Base-by-base conservation (phyloP, 2,113 vertebrate species). In the Spilogale gracilis region DNA sequence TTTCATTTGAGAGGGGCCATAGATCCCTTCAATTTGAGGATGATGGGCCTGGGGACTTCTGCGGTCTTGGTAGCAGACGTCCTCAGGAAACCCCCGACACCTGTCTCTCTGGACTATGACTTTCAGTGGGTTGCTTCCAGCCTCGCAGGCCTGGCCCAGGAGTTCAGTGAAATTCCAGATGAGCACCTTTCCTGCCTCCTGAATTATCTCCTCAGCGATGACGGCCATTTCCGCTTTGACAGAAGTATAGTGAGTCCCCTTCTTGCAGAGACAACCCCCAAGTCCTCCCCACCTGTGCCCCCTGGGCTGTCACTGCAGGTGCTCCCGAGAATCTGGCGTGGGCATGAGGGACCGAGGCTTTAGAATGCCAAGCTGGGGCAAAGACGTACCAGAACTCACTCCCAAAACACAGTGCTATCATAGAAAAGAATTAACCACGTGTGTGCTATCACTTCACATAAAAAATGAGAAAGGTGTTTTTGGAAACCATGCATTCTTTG, bases 281-380 rank as follows among this genome's bases (percentile, higher is more conserved):
- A 25, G n/a, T 14, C 6, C n/a, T n/a, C 20, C 21, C 32, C 54
- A 7, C 21, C 43, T 48, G 43, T 32, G 6, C 27, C 30, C 13
- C 14, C 63, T 6, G 12, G 61, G 61, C 61, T 63, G 25, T 30
- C 4, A 0, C 25, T 27, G 25, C 61, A 27, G 12, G 11, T 12
- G 61, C 27, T 21, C 21, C 71, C 11, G 20, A n/a, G 73, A 25
- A n/a, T 20, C n/a, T 58, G 13, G 60, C 9, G 38, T 2, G 38
- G 18, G 30, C 30, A 6, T 25, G 50, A 58, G 71, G 71, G 27
- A n/a, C 48, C 3, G 2, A 11, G 23, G 16, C 13, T 52, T 14
- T 14, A 21, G 48, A n/a, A 10, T 0, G 10, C 67, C n/a, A 56
- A 1, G 32, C 23, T 1, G 1, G 56, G 30, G 67, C 61, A 38